Conservation (phyloP, 1,140 invertebrate genomes). For the Platyscapa corneri region DNA sequence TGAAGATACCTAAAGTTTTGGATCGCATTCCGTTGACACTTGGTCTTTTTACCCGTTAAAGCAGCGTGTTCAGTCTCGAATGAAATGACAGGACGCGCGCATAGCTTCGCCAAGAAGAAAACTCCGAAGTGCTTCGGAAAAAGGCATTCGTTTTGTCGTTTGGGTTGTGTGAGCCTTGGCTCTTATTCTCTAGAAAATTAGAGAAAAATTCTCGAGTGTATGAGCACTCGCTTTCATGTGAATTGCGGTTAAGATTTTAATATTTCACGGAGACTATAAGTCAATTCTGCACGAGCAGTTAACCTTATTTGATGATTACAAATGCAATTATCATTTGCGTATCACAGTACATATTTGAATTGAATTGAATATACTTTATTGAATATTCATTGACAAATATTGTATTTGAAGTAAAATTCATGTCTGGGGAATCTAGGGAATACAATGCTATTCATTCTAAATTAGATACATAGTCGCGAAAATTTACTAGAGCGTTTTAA, state of each 20-base stretch:
- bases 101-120: no score
- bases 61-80: background rate
- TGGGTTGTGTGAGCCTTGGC: background rate
- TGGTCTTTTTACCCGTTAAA: background rate
- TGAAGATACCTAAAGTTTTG: background rate
- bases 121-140: no score
- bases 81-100: no score
- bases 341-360: no score
- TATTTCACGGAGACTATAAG: background rate
- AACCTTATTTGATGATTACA: background rate
- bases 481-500: background rate
- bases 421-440: background rate
- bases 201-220: background rate
- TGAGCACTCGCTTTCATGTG: background rate
- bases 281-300: background rate
- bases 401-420: background rate
- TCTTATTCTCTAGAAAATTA: background rate
- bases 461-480: background rate
- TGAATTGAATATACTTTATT: no score
- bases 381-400: no score
- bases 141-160: background rate
- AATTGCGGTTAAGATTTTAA: background rate
- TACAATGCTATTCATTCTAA: background rate
- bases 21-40: no score
- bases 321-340: no score